Base-by-base conservation (phyloP, 2,113 vertebrate species). In the Lichenostomus cassidix region DNA sequence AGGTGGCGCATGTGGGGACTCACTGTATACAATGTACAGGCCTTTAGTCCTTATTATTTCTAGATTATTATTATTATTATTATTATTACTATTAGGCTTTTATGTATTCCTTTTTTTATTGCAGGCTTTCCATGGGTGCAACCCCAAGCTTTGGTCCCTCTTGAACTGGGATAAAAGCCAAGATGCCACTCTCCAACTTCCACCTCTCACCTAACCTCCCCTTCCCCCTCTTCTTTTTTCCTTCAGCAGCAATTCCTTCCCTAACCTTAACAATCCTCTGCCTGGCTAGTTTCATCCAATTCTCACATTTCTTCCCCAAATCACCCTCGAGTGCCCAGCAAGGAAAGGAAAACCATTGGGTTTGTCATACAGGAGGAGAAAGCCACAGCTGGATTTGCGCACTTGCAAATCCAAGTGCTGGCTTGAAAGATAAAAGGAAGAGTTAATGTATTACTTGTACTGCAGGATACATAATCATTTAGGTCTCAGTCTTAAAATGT, bases 1-100 rank as follows among this genome's bases (percentile, higher is more conserved):
- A 24, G n/a, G 17, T 11, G 28, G 39, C 0, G 0, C 64, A 29
- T 4, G 7, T 0, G 2, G 3, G 25, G 39, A 29, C 13, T 75
- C 3, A 0, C 12, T 15, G 42, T 2, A 1, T 1, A 33, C 21
- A 37, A 68, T 2, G 13, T 3, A 55, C 4, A 68, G 17, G 29
- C 4, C 89, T 92, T 69, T 56, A 39, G 7, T 64, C 67, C 9
- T 42, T 25, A 23, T 28, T 56, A 3, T 28, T 71, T 60, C 52
- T 35, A 2, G 33, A 8, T 49, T 39, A 20, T 55, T 46, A 27
- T n/a, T n/a, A n/a, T n/a, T n/a, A n/a, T n/a, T n/a, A n/a, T n/a
- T n/a, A 8, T 49, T 39, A 20, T 20, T 62, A 27, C 27, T 73
- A 22, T 8, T 28, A 53, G 15, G 20, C 12, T 41, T 84, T 53